Evolutionary conservation across 2,888 invertebrate genomes (phyloP), one percentile per base, ranked within the genome.

Genomic region (Diploptera punctata): DNA sequence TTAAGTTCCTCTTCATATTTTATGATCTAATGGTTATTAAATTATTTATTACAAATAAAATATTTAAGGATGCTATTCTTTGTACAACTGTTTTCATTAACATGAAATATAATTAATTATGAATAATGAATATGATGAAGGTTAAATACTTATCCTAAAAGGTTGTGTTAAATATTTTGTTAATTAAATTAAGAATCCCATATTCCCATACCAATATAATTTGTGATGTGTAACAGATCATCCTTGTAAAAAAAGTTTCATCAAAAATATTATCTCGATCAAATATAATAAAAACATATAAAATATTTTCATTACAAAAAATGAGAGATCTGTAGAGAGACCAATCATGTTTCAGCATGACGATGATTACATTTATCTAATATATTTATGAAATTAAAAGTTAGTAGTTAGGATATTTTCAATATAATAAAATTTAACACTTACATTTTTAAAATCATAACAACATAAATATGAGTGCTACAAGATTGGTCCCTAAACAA

Each of bases 141-240:
- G 57, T 57, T 57, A 57, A 57, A 57, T 57, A 57, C 29, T 57
- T 57, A 57, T n/a, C 29, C 57, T 57, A 57, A 29, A 10, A 57
- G 57, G 26, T 29, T 57, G 57, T 57, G 57, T 57, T 57, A 29
- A 44, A 65, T 65, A 65, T 7, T 19, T 43, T 21, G 26, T 29
- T 24, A 47, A 26, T 26, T 44, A 47, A 65, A 44, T n/a, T 16
- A 7, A 65, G 47, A 24, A 4, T n/a, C 26, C 26, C 44, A 26
- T 26, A 44, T 18, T 26, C 65, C 38, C 33, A 65, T 47, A 47
- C 44, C 65, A 65, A 24, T n/a, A 44, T 24, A 65, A 24, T 44
- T 44, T 65, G 65, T 65, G 65, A 65, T 65, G 65, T 47, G 47
- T 19, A 65, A 47, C 65, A 65, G 65, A 65, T 65, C 44, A 44